Conservation (phyloP, 1,140 invertebrate genomes). For the Drosophila rufa region DNA sequence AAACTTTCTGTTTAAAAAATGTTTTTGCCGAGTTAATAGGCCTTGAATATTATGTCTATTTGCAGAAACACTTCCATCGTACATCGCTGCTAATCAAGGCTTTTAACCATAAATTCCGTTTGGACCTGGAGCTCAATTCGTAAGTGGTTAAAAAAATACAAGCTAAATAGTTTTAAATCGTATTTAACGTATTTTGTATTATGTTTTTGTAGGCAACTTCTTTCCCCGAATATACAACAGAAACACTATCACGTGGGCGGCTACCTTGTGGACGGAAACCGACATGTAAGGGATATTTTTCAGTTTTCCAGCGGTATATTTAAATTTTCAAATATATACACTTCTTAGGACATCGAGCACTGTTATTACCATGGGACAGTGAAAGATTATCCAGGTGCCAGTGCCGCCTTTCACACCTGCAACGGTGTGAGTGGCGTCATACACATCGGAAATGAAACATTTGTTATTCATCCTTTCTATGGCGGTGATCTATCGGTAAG, state of each 20-base stretch:
- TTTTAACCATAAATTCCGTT: constrained; percentile 97
- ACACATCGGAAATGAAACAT: constrained; percentile 98
- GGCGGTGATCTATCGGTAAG: constrained; percentile 97
- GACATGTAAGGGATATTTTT: constrained; percentile 74
- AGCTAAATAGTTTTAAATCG: too few species aligned
- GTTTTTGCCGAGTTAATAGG: background rate
- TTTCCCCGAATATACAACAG: constrained; percentile 93
- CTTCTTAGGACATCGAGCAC: constrained; percentile 94
- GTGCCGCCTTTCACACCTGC: constrained; percentile 98
- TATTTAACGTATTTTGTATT: constrained; percentile 24
- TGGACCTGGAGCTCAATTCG: constrained; percentile 98
- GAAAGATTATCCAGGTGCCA: constrained; percentile 97
- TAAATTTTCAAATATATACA: background rate
- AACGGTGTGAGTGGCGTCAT: constrained; percentile 98
- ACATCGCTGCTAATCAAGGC: constrained; percentile 97
- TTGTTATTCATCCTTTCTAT: constrained; percentile 98
- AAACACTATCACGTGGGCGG: constrained; percentile 91
- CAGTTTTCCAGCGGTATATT: constrained; percentile 1
- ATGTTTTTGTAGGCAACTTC: constrained; percentile 88
- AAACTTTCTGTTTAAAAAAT: background rate
- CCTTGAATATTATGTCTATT: constrained; percentile 77
- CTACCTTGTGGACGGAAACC: constrained; percentile 82
- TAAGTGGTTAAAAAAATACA: constrained; percentile 87
- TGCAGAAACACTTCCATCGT: constrained; percentile 96
- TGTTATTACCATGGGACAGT: constrained; percentile 98